Evolutionary conservation across 2,888 invertebrate species (phyloP), one percentile per base, ranked within the genome.

Genomic region (Erebia palarica): DNA sequence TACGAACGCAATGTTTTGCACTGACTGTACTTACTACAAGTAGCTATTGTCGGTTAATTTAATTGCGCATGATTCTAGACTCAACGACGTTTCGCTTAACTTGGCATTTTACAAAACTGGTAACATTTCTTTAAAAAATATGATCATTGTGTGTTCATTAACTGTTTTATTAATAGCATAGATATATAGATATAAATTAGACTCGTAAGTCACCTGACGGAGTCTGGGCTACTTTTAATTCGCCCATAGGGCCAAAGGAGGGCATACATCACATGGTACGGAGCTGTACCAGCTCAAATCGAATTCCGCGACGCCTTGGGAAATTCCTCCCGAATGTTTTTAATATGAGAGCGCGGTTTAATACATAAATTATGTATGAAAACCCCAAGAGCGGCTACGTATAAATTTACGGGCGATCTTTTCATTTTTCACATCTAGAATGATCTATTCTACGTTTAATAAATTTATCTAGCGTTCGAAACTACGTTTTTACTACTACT

Each of bases 221-320:
- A 16, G 60, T 16, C 16, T 16, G 76, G 64, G 81, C 84, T 81
- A 83, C 85, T 86, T 27, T 86, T 86, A 86, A 86, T 86, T 87
- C 80, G 81, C 80, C 81, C 4, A 5, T 82, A 84, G 84, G 84
- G 79, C 81, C 4, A 5, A 82, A 84, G 84, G 84, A 79, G 83
- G 77, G 80, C 82, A 84, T 87, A 81, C 80, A 85, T 86, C 87
- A 87, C 76, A 9, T n/a, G 53, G 55, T 69, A 60, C 71, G 71
- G 68, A 78, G 58, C 5, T 67, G 67, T 36, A 36, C 36, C 67
- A 72, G 74, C 73, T 76, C 76, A 72, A 78, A 79, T 79, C 80
- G 68, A 72, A 73, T 67, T 59, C 55, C 68, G 49, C 58, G 49
- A 71, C 70, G 68, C 42, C 75, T 75, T 72, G 65, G 75, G 76